These are phyloP conservation scores for Artibeus lituratus DNA, from an alignment of 2,797 vertebrate species.

Conservation along the genomic window DNA sequence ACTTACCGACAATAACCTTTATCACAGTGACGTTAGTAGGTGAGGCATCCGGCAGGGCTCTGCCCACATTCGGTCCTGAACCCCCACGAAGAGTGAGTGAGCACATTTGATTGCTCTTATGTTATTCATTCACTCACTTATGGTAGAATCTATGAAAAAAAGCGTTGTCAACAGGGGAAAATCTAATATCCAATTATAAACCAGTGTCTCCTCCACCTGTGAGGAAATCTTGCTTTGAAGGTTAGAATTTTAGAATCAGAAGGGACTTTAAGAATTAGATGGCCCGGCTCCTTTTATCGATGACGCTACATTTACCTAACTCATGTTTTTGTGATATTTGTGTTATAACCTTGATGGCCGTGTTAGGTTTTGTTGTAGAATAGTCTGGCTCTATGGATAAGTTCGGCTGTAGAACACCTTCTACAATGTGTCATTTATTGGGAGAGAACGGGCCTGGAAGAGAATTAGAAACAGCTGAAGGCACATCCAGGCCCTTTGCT, in stretches of 20 bases:
- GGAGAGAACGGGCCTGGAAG: background rate
- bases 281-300: background rate
- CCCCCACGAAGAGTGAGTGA: background rate
- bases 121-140: background rate
- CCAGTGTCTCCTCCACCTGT: too few species aligned
- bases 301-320: background rate
- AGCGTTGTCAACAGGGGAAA: background rate
- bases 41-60: background rate
- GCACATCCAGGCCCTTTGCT: background rate
- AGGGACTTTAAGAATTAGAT: background rate
- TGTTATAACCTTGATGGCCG: background rate
- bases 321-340: background rate
- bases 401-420: conserved; percentile 44
- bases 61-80: background rate
- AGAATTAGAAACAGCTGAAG: conserved; percentile 50
- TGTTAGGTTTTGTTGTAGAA: conserved; percentile 5
- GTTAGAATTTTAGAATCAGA: conserved; percentile 1
- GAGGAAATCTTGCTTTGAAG: background rate
- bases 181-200: background rate
- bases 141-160: background rate
- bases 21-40: background rate
- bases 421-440: conserved; percentile 3
- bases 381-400: background rate
- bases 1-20: background rate
- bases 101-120: background rate